A percentile compares a stretch with the other conserved stretches of the same genome.
Evolutionary conservation across 2,797 vertebrate genomes (phyloP).

Genomic region (Tauraco hartlaubi): DNA sequence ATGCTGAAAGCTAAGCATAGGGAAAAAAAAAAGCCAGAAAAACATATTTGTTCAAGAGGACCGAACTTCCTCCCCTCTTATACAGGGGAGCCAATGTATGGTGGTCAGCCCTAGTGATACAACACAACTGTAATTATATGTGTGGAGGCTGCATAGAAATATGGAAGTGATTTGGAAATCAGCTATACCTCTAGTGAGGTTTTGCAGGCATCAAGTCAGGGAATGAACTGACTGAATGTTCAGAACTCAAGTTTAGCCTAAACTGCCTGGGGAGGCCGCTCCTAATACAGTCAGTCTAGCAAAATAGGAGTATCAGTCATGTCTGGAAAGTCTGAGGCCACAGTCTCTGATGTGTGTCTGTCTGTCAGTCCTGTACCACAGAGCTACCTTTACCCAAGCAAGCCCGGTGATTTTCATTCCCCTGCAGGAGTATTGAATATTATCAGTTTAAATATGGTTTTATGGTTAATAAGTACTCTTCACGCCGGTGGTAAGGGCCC

Average conservation of each 20-base stretch:
- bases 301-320: neutral
- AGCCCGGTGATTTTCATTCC: constrained; percentile 12
- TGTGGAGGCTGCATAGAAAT: neutral
- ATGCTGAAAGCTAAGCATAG: neutral
- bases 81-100: neutral
- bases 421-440: neutral
- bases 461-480: constrained; percentile 47
- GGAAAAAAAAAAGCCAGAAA: neutral
- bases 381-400: neutral
- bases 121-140: neutral
- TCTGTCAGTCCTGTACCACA: neutral
- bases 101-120: neutral
- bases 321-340: neutral
- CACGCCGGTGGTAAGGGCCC: neutral
- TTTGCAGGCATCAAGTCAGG: neutral
- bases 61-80: neutral
- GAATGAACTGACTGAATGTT: neutral
- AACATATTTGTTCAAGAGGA: neutral
- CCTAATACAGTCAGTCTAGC: neutral
- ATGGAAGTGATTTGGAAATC: neutral
- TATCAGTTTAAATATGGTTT: constrained; percentile 47
- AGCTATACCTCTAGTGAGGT: neutral
- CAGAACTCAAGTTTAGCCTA: neutral
- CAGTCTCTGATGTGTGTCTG: neutral
- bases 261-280: neutral